Evolutionary conservation across 2,888 invertebrate genomes (phyloP).

Genomic region (Megamerina dolium): DNA sequence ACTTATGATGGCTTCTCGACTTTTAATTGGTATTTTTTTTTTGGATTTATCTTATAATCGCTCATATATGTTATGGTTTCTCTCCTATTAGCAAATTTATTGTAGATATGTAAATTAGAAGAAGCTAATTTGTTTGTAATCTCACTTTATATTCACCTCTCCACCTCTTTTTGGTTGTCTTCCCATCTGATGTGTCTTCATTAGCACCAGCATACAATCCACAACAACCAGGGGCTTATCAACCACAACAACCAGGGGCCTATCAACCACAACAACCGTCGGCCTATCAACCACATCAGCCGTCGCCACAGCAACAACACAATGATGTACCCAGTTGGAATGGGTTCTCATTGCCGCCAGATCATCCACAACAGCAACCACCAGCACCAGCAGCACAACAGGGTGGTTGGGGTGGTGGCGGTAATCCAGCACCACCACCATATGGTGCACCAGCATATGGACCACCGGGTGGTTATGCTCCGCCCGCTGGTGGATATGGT

Average conservation of each 20-base stretch:
- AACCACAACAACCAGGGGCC: constrained; percentile 11
- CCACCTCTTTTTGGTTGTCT: too few species aligned
- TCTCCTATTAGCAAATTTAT: too few species aligned
- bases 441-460: constrained; percentile 27
- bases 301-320: constrained; percentile 13
- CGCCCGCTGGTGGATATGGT: constrained; percentile 7
- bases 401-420: constrained; percentile 6
- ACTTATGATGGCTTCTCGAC: constrained; percentile 42
- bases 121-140: too few species aligned
- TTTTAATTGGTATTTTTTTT: constrained; percentile 33
- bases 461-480: constrained; percentile 18
- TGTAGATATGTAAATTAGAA: too few species aligned
- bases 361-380: constrained; percentile 21
- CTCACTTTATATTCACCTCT: too few species aligned
- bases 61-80: too few species aligned
- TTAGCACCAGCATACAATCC: constrained; percentile 15
- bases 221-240: constrained; percentile 15
- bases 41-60: constrained; percentile 13
- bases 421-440: constrained; percentile 26
- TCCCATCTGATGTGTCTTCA: too few species aligned
- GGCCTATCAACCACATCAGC: constrained; percentile 12
- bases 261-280: constrained; percentile 16
- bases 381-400: constrained; percentile 10
- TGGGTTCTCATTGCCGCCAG: constrained; percentile 37
- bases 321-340: constrained; percentile 35